These are phyloP conservation scores for Nannobrachium achirus DNA, from an alignment of 2,113 vertebrate genomes.

Conservation along the genomic window DNA sequence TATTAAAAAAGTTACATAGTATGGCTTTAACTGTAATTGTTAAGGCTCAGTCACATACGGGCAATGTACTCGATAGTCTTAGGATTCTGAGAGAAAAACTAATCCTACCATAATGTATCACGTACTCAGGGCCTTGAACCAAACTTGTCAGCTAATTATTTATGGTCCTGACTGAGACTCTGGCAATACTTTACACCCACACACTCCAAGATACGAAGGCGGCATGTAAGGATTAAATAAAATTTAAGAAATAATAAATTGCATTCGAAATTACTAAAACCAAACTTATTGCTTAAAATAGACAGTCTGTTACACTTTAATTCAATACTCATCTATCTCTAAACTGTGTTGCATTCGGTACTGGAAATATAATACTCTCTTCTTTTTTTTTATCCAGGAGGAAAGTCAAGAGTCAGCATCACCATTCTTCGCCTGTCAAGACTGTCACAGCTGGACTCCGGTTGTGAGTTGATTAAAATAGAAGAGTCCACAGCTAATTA, in stretches of 20 bases:
- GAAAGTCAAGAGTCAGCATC: constrained; percentile 66
- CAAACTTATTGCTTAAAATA: constrained; percentile 51
- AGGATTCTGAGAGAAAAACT: neutral
- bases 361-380: constrained; percentile 48
- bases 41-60: neutral
- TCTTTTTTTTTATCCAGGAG: constrained; percentile 25
- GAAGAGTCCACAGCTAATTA: constrained; percentile 80
- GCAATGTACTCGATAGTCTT: neutral
- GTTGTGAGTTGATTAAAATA: constrained; percentile 82
- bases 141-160: neutral
- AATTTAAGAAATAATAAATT: constrained; percentile 44
- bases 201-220: constrained; percentile 30
- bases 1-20: too few relatives aligned
- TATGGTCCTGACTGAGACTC: neutral
- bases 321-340: constrained; percentile 71
- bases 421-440: constrained; percentile 77
- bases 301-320: constrained; percentile 66
- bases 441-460: constrained; percentile 78
- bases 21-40: neutral
- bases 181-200: constrained; percentile 13
- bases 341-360: constrained; percentile 60
- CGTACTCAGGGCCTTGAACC: neutral
- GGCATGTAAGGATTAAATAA: constrained; percentile 41
- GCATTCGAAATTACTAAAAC: constrained; percentile 50
- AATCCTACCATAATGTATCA: neutral